Base-by-base conservation (phyloP, 2,888 invertebrate species). In the Conus canariensis region DNA sequence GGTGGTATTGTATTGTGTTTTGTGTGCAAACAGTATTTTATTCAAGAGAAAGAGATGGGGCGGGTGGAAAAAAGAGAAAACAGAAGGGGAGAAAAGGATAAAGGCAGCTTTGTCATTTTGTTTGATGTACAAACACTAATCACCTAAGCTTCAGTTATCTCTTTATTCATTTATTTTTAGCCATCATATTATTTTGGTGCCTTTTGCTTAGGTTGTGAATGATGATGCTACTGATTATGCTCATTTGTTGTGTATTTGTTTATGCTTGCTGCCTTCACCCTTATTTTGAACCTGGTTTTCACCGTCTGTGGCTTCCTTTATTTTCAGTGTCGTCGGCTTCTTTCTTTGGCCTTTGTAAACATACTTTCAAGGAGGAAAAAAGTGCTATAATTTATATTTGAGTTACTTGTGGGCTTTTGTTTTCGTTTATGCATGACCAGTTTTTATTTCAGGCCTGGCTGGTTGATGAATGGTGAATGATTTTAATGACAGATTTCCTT, bases 381-480 rank as follows among this genome's bases (percentile, higher is more conserved):
- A 10, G n/a, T n/a, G 22, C 9, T 30, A 30, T 30, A 30, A 30
- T 80, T 30, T 5, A 45, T 80, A 25, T 5, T 90, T 90, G 82
- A 59, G 30, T 89, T 88, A 82, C 85, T 88, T 88, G 90, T 82
- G 67, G 88, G 90, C 86, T 90, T 60, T 60, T 90, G 45, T 45
- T 85, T 90, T 88, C 80, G 19, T 56, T 80, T 16, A 80, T 80
- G 80, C 77, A 86, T 88, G 74, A 64, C 16, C 89, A 85, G 80
- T 85, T 82, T 64, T 89, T 87, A 58, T 77, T 89, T 90, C 86
- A 30, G 88, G 85, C 85, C 90, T 90, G 70, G 90, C 74, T 90
- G 88, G 45, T 45, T 45, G 30, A 30, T 30, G 45, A 45, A 45
- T 45, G 45, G 45, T 45, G 45, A 4, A 45, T 45, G 45, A 45